Conservation (phyloP, 2,797 vertebrate genomes). For the Anomalospiza imberbis region DNA sequence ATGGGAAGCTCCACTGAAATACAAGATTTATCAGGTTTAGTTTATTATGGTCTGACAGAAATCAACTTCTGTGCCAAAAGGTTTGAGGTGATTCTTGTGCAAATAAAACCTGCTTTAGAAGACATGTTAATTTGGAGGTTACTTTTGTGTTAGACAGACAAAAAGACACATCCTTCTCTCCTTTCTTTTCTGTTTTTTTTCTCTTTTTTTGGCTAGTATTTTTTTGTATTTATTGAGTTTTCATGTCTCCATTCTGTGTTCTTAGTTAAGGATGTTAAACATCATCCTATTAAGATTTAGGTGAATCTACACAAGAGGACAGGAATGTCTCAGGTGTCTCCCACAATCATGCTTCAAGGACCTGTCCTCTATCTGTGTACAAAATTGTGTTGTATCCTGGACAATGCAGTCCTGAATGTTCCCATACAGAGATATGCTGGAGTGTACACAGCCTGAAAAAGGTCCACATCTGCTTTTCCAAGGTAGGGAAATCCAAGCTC, state of each 20-base stretch:
- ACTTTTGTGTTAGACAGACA: background rate
- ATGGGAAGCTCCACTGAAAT: background rate
- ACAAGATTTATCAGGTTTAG: background rate
- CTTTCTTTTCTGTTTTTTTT: background rate
- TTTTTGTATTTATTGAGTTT: background rate
- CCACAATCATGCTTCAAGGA: background rate
- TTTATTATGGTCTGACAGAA: background rate
- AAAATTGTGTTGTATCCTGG: background rate
- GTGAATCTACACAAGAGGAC: background rate
- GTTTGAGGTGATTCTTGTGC: background rate
- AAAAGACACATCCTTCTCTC: fast-evolving
- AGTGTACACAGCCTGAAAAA: background rate
- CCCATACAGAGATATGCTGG: background rate
- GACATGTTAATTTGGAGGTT: background rate
- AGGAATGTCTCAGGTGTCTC: background rate
- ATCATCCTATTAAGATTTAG: background rate
- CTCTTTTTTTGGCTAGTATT: background rate
- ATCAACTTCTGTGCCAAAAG: background rate
- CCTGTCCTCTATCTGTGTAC: background rate
- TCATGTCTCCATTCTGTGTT: background rate
- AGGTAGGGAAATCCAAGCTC: background rate
- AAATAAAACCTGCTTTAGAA: background rate
- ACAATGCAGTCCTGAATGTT: background rate
- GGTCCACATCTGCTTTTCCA: background rate
- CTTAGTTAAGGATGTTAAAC: background rate